Percentiles rank a stretch among this genome's conserved stretches.
Conservation (phyloP, 2,888 invertebrate genomes). For the Dasypolia templi region DNA sequence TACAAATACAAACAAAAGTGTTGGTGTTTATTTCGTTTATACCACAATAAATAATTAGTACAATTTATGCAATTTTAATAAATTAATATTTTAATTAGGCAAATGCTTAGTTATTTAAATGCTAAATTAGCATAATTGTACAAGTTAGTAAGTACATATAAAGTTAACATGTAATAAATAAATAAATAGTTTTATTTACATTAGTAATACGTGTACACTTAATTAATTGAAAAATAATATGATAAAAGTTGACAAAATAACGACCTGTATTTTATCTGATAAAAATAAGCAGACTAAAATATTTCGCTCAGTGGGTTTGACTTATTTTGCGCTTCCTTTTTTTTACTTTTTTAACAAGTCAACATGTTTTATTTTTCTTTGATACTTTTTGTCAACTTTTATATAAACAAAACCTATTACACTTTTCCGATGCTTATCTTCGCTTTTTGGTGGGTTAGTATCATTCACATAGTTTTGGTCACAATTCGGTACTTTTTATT, state of each 20-base stretch:
- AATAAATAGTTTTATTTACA: conserved; percentile 87
- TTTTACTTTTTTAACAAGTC: conserved; percentile 44
- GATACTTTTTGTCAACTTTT: conserved; percentile 60
- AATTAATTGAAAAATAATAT: conserved; percentile 63
- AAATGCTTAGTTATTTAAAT: conserved; percentile 84
- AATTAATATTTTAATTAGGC: conserved; percentile 78
- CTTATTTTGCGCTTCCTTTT: conserved; percentile 40
- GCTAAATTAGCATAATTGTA: conserved; percentile 85
- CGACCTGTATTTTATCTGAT: conserved; percentile 12
- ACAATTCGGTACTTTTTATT: conserved; percentile 3
- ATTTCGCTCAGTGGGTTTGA: background rate
- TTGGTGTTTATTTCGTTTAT: conserved; percentile 84
- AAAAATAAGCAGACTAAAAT: conserved; percentile 10
- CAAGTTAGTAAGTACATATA: conserved; percentile 80
- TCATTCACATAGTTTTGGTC: conserved; percentile 6
- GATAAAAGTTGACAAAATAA: conserved; percentile 65
- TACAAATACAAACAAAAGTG: conserved; percentile 54
- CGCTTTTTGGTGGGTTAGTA: conserved; percentile 47
- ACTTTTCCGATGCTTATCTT: conserved; percentile 42
- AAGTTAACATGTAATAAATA: conserved; percentile 74
- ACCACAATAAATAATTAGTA: conserved; percentile 85
- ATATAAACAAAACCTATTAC: conserved; percentile 63
- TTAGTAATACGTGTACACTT: conserved; percentile 65
- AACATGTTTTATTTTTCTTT: conserved; percentile 20
- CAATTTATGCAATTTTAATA: conserved; percentile 79